phyloP scores from a whole-genome alignment of 2,797 vertebrate species.

The Epinephelus malabaricus region DNA sequence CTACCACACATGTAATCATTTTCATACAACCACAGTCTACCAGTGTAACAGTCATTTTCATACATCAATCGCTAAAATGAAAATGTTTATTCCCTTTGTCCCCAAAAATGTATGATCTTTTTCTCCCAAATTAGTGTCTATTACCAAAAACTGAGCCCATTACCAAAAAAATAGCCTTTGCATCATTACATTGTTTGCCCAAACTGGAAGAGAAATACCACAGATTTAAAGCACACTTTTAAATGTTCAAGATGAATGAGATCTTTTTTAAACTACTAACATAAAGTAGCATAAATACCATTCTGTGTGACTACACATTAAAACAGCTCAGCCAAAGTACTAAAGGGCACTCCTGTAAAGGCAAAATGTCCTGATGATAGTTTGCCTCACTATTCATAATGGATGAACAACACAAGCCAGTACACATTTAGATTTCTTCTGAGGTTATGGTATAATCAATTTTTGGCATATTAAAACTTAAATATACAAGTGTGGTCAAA shows the following conservation, averaged over 20 bases:
- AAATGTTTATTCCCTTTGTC: neutral
- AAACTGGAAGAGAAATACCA: neutral
- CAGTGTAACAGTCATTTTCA: conserved; percentile 34
- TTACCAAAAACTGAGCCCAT: neutral
- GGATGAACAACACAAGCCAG: neutral
- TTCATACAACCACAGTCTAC: conserved; percentile 31
- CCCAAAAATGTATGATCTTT: neutral
- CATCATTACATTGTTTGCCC: neutral
- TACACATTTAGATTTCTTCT: neutral
- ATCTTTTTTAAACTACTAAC: neutral
- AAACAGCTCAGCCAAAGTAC: neutral
- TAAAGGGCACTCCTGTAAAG: neutral
- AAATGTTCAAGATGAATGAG: neutral
- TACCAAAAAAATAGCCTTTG: neutral
- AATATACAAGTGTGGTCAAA: neutral
- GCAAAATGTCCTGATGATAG: neutral
- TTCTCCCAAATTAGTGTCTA: neutral
- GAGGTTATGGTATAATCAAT: neutral
- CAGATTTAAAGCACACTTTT: neutral
- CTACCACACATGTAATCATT: neutral
- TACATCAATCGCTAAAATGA: neutral
- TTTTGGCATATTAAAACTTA: conserved; percentile 10
- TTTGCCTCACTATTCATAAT: neutral
- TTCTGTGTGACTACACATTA: neutral
- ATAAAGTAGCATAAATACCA: neutral